A percentile compares a stretch with the other conserved stretches of the same genome.
Evolutionary conservation across 1,140 invertebrate genomes (phyloP).

Genomic region (Formica selysi): DNA sequence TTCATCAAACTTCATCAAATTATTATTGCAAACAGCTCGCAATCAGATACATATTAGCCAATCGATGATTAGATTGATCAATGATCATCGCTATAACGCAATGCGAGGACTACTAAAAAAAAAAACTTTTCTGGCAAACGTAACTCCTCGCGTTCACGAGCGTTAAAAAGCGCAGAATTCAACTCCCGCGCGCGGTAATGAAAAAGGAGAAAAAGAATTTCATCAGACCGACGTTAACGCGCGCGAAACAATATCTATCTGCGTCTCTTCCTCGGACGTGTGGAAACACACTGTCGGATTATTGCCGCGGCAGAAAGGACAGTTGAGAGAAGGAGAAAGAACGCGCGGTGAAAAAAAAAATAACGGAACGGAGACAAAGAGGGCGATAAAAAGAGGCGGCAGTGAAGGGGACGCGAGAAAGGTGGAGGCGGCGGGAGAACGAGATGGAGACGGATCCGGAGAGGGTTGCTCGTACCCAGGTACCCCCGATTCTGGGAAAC

Average conservation of each 20-base stretch:
- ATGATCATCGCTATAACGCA: conserved; percentile 19
- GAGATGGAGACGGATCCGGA: conserved; percentile 46
- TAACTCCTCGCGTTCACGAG: background rate
- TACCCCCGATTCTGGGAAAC: conserved; percentile 83
- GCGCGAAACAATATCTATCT: conserved; percentile 68
- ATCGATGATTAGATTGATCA: conserved; percentile 10
- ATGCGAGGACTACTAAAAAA: background rate
- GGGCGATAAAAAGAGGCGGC: conserved; percentile 60
- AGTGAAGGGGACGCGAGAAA: conserved; percentile 58
- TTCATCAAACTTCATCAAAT: too few relatives aligned
- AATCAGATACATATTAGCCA: background rate
- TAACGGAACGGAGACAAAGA: conserved; percentile 49
- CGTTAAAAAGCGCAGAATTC: conserved; percentile 39
- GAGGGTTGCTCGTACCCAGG: conserved; percentile 68
- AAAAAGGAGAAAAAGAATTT: conserved; percentile 12
- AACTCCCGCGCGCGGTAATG: conserved; percentile 4
- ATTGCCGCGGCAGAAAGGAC: conserved; percentile 35
- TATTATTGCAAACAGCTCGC: background rate
- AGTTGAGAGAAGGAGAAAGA: conserved; percentile 1
- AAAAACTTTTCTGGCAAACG: conserved; percentile 15
- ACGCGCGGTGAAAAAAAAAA: background rate
- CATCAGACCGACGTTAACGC: background rate
- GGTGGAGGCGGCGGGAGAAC: conserved; percentile 22
- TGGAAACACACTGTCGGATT: conserved; percentile 67
- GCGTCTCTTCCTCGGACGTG: conserved; percentile 31